These are phyloP conservation scores for Uria lomvia DNA, from an alignment of 2,113 vertebrate genomes.

Conservation along the genomic window DNA sequence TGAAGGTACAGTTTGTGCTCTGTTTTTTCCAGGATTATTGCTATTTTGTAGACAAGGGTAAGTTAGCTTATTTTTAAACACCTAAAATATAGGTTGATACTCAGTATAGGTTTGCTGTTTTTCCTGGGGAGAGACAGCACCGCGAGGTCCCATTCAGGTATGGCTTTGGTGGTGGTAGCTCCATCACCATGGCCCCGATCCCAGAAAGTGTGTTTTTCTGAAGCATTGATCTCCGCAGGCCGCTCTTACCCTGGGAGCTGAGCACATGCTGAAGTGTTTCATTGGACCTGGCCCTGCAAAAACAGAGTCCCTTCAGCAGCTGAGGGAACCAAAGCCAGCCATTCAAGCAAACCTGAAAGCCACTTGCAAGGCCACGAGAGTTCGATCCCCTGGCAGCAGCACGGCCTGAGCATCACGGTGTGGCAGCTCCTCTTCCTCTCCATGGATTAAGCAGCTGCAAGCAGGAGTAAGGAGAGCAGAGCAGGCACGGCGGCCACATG, in stretches of 20 bases:
- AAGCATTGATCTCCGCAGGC: neutral
- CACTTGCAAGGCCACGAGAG: neutral
- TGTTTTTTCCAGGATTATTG: constrained; percentile 17
- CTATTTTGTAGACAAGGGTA: neutral
- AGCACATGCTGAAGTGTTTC: neutral
- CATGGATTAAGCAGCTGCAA: neutral
- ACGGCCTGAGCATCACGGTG: neutral
- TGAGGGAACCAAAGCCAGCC: neutral
- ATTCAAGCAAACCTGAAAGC: neutral
- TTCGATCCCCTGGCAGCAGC: neutral
- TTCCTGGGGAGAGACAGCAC: neutral
- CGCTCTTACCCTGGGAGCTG: neutral
- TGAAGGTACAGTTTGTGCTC: constrained; percentile 21
- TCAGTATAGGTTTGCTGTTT: neutral
- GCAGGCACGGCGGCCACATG: fast-evolving
- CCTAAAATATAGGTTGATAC: neutral
- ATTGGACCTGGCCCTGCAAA: neutral
- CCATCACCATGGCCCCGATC: neutral
- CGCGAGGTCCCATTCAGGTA: neutral
- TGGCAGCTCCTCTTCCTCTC: neutral
- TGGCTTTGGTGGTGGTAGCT: neutral
- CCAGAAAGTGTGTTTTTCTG: neutral
- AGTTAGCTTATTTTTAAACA: neutral
- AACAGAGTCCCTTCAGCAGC: neutral
- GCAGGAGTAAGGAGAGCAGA: neutral